Evolutionary conservation across 1,140 invertebrate genomes (phyloP), one percentile per base, ranked within the genome.

Genomic region (Patella vulgata): DNA sequence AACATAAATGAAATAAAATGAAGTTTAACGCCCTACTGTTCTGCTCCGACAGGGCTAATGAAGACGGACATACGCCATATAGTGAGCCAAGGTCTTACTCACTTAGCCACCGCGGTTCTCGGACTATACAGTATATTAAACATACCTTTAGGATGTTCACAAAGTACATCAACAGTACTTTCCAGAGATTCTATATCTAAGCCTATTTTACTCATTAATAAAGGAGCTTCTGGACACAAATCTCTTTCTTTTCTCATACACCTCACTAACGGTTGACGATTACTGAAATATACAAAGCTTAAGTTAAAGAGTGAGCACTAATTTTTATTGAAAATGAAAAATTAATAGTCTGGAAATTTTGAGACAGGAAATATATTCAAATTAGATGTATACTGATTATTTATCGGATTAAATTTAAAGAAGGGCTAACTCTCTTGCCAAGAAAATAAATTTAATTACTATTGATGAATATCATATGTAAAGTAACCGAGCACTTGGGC

Each of bases 151-250:
- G 21, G 52, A 33, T 54, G 52, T 21, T n/a, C 33, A 27, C 52
- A 54, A 12, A 54, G 33, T 9, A 54, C 33, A 19, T 27, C 33
- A 36, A 54, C 52, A 3, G 30, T 33, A 21, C 40, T 54, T 21
- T 40, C 33, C 52, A 54, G 31, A 19, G 52, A 54, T 19, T 54
- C 52, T 11, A 54, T 54, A 33, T 54, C 52, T 9, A 54, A 33
- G n/a, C 52, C 52, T 11, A 54, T 54, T 30, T 30, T 33, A 8
- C 52, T 14, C 31, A 54, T 30, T 17, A 54, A 21, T 17, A 40
- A n/a, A 1, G 52, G 52, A 39, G 52, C 31, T 25, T 54, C 52
- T 2, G 52, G 52, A 54, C 52, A 54, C 2, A 17, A 21, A 33
- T 40, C 36, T 40, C 52, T 36, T 21, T 54, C 36, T 19, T 36